Base-by-base conservation (phyloP, 2,888 invertebrate species). In the Cybosia mesomella region DNA sequence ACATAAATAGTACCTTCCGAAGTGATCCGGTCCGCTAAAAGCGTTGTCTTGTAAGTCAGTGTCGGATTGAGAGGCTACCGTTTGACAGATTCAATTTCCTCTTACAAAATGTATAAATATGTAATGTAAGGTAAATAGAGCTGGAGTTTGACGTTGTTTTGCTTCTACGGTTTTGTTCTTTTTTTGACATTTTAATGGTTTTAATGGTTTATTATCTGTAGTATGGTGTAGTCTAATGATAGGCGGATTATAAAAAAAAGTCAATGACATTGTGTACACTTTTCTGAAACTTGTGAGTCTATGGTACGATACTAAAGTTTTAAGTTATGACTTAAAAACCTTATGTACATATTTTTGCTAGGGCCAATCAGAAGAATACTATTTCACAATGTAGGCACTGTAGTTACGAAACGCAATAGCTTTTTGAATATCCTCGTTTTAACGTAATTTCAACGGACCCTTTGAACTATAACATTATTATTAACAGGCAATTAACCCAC, bases 11-110 rank as follows among this genome's bases (percentile, higher is more conserved):
- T 76, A 77, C 79, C 68, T 70, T 67, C 64, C 73, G 78, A 84
- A 78, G 84, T 87, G 84, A 87, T 85, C 84, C 78, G 75, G 73
- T 76, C 70, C 76, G 64, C 84, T 91, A 89, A 92, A 89, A 90
- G 89, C 89, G 70, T 91, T 91, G 83, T 85, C 89, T 85, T 91
- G 91, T 92, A 77, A 80, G 74, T 77, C 81, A 80, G 76, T 77
- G 74, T 77, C 72, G 79, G 83, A 82, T 83, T 83, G 84, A 75
- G 77, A 80, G 77, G 66, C 76, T 80, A 73, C 70, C 70, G 70
- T 81, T 79, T 87, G 88, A 89, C 91, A 89, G 87, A 90, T 91
- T 89, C 83, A 86, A 91, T 92, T 91, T 91, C 87, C 89, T 80
- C 81, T 76, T 72, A 83, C 82, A 83, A 83, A 81, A 80, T 76